A percentile compares a stretch with the other conserved stretches of the same genome.
Evolutionary conservation across 2,888 invertebrate genomes (phyloP).

Genomic region (Caenorhabditis sp.): DNA sequence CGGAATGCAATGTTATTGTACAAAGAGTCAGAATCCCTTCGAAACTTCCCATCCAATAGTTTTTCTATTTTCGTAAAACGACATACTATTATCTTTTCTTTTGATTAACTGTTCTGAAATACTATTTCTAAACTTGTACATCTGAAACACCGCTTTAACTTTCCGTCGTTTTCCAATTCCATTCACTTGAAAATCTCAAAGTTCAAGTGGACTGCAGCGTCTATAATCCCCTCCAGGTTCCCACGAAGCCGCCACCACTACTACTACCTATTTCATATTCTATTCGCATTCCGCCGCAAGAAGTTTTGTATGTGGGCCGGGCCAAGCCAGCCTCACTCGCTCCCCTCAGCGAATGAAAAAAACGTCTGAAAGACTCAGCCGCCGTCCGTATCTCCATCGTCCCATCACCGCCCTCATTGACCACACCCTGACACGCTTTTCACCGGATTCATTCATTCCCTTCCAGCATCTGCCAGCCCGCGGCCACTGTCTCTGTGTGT

Average conservation of each 20-base stretch:
- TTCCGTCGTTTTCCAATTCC: not conserved
- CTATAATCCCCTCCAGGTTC: constrained; percentile 39
- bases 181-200: constrained; percentile 46
- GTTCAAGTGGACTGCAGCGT: constrained; percentile 38
- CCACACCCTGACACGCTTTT: constrained; percentile 56
- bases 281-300: not conserved
- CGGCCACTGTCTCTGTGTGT: not conserved
- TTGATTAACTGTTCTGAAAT: no score
- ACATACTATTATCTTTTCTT: no score
- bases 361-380: constrained; percentile 45
- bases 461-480: constrained; percentile 1
- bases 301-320: constrained; percentile 10
- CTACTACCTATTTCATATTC: not conserved
- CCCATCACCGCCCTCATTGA: constrained; percentile 30
- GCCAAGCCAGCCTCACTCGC: not conserved
- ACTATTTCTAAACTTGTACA: no score
- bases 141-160: not conserved
- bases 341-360: constrained; percentile 8
- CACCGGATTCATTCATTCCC: constrained; percentile 28
- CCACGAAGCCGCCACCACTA: constrained; percentile 22
- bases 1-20: not conserved
- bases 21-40: not conserved
- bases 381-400: constrained; percentile 9
- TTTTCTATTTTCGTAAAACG: no score
- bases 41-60: not conserved